These are phyloP conservation scores for Todiramphus chloris DNA, from an alignment of 2,113 vertebrate genomes.

Conservation along the genomic window DNA sequence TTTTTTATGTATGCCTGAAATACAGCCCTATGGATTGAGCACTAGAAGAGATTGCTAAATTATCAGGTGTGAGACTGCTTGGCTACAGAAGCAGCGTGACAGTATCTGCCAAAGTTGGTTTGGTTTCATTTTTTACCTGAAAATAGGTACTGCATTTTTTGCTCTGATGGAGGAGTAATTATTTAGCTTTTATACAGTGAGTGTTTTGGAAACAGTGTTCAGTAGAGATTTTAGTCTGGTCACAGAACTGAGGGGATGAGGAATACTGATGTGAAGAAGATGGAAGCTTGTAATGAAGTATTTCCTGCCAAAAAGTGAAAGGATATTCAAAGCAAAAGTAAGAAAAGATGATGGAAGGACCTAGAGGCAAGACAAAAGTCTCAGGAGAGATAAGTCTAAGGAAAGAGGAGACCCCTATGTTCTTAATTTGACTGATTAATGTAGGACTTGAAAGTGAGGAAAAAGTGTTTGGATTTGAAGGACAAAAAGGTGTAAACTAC, in stretches of 20 bases:
- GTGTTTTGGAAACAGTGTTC: not conserved
- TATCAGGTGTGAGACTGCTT: not conserved
- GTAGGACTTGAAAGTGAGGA: not conserved
- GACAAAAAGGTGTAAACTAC: not conserved
- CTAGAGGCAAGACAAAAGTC: not conserved
- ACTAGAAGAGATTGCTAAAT: not conserved
- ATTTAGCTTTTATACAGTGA: not conserved
- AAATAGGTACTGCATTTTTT: not conserved
- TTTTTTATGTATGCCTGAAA: not conserved
- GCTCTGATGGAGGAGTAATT: not conserved
- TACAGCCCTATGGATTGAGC: not conserved
- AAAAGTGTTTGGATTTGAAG: not conserved
- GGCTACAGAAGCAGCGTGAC: not conserved
- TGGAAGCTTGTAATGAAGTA: not conserved
- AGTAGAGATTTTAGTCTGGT: not conserved
- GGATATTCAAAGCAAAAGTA: not conserved
- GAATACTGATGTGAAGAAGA: not conserved
- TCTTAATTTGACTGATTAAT: not conserved
- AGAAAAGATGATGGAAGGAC: not conserved
- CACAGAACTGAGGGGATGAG: not conserved
- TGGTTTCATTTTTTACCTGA: not conserved
- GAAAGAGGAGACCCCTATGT: rapidly evolving
- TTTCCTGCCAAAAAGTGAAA: not conserved
- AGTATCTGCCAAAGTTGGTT: too few relatives aligned
- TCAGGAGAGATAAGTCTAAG: not conserved